Percentiles rank a stretch among this genome's conserved stretches.
Evolutionary conservation across 2,888 invertebrate species (phyloP).

Genomic region (Merodon equestris): DNA sequence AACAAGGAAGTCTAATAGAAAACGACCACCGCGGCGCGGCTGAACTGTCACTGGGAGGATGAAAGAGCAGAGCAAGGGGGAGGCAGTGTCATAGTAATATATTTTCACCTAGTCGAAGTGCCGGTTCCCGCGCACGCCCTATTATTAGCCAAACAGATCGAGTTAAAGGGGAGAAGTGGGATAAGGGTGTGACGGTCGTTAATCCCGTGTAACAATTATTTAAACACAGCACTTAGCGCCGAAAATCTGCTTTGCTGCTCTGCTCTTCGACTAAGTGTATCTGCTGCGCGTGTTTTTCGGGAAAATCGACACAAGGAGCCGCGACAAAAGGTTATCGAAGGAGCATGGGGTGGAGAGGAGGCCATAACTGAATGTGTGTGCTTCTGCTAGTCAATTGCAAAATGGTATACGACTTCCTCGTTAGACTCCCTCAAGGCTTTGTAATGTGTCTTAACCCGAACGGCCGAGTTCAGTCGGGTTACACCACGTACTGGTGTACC

Average conservation of each 20-base stretch:
- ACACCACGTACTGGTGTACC: conserved; percentile 14
- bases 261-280: conserved; percentile 16
- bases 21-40: conserved; percentile 1
- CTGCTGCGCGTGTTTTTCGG: conserved; percentile 38
- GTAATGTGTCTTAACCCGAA: conserved; percentile 45
- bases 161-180: conserved; percentile 11
- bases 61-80: conserved; percentile 10
- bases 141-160: conserved; percentile 47
- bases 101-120: conserved; percentile 60
- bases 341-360: conserved; percentile 4
- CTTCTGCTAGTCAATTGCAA: conserved; percentile 55
- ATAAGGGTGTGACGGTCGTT: conserved; percentile 52
- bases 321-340: conserved; percentile 25
- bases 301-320: conserved; percentile 27
- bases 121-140: conserved; percentile 47
- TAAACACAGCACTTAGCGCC: conserved; percentile 47
- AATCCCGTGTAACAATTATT: conserved; percentile 37
- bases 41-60: conserved; percentile 15
- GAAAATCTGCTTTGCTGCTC: conserved; percentile 26
- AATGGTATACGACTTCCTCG: conserved; percentile 65
- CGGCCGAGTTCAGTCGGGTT: conserved; percentile 51
- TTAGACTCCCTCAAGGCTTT: conserved; percentile 51
- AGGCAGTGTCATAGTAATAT: conserved; percentile 36
- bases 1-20: conserved; percentile 37
- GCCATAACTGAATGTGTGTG: conserved; percentile 11